phyloP scores from a whole-genome alignment of 2,797 vertebrate genomes.

The Anguilla pacifica region DNA sequence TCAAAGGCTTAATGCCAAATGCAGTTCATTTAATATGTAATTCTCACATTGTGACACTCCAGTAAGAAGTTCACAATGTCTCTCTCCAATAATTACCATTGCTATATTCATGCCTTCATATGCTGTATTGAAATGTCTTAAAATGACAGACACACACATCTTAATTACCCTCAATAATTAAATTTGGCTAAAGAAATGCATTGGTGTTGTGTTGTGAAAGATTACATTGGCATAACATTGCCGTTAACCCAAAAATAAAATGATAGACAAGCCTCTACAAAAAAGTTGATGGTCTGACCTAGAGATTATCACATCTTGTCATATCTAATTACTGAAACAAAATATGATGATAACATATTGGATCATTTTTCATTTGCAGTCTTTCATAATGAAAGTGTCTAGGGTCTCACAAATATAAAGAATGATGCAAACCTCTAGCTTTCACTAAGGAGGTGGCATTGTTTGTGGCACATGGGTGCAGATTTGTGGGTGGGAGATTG shows the following conservation, averaged over 20 bases:
- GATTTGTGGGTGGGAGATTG: background rate
- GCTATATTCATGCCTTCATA: no score
- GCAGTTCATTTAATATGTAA: no score
- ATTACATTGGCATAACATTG: background rate
- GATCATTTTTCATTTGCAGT: slow-evolving; percentile 17
- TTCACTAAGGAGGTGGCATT: background rate
- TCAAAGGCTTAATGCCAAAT: no score
- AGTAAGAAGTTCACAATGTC: no score
- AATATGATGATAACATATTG: slow-evolving; percentile 19
- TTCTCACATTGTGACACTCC: no score
- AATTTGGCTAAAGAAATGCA: background rate
- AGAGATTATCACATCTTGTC: slow-evolving; percentile 3
- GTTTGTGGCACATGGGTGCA: background rate
- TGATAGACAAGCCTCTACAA: background rate
- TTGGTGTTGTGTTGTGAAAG: background rate
- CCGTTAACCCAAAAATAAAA: background rate
- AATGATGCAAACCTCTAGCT: background rate
- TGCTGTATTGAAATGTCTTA: background rate
- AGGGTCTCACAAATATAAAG: background rate
- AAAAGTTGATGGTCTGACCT: background rate
- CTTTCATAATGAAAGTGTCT: background rate
- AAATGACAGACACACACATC: background rate
- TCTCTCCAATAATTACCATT: no score
- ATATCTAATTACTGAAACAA: slow-evolving; percentile 23
- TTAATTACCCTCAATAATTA: background rate